A percentile compares a stretch with the other conserved stretches of the same genome.
Evolutionary conservation across 2,888 invertebrate species (phyloP).

Genomic region (Perizoma affinitatum): DNA sequence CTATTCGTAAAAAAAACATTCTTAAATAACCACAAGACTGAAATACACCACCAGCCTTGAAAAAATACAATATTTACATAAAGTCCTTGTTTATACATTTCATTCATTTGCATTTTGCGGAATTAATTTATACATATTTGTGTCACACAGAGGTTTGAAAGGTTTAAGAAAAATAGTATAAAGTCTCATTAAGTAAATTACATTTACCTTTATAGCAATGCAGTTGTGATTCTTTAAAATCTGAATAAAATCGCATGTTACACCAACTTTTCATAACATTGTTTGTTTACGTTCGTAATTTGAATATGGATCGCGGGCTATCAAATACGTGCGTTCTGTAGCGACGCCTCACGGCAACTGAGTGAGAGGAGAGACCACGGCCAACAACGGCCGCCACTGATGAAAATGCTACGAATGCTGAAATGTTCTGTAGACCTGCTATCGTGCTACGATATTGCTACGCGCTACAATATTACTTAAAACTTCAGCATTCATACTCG

Average conservation of each 20-base stretch:
- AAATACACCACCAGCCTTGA: too few species aligned
- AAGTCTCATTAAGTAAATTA: background rate
- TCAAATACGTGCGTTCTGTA: constrained; percentile 44
- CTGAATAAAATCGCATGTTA: constrained; percentile 44
- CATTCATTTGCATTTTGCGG: background rate
- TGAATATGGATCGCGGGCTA: constrained; percentile 27
- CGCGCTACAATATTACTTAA: constrained; percentile 15
- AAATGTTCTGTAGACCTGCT: constrained; percentile 23
- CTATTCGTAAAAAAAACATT: too few species aligned
- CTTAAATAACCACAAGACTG: too few species aligned
- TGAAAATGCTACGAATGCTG: constrained; percentile 31
- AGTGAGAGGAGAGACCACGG: background rate
- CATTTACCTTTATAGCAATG: constrained; percentile 39
- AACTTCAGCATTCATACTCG: background rate
- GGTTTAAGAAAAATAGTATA: too few species aligned
- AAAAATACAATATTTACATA: too few species aligned
- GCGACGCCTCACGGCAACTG: constrained; percentile 54
- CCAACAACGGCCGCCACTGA: background rate
- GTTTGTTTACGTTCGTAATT: constrained; percentile 55
- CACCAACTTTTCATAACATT: constrained; percentile 51
- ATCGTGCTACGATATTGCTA: constrained; percentile 34
- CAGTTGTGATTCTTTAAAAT: constrained; percentile 32
- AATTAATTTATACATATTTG: constrained; percentile 6
- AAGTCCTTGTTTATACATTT: too few species aligned
- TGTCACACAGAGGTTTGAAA: too few species aligned